A percentile compares a stretch with the other conserved stretches of the same genome.
phyloP scores from a whole-genome alignment of 2,797 vertebrate genomes.

The Ctenochaetus hawaiiensis region DNA sequence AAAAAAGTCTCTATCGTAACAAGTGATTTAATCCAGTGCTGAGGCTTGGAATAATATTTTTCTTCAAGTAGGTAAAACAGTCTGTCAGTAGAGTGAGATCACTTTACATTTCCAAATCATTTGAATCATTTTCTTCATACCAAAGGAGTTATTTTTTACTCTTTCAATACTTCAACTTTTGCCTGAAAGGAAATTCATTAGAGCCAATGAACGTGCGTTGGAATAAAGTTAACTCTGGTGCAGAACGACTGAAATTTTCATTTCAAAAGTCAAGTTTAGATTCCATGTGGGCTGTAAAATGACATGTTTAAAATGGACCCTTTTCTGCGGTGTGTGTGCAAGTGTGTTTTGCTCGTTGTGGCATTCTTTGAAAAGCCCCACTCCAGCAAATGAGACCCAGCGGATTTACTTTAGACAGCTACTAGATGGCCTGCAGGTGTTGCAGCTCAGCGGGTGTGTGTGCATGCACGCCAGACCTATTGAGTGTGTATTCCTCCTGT shows the following conservation, averaged over 20 bases:
- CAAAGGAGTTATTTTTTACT: slow-evolving; percentile 7
- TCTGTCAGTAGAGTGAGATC: slow-evolving; percentile 56
- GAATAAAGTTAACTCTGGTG: slow-evolving; percentile 30
- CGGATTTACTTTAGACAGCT: slow-evolving; percentile 72
- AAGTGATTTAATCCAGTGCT: slow-evolving; percentile 73
- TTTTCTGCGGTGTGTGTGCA: slow-evolving; percentile 37
- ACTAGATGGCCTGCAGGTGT: slow-evolving; percentile 79
- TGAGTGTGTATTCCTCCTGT: slow-evolving; percentile 29
- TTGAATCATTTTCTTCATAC: slow-evolving; percentile 40
- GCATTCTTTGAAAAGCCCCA: slow-evolving; percentile 63
- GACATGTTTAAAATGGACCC: slow-evolving; percentile 52
- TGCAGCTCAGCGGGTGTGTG: slow-evolving; percentile 59
- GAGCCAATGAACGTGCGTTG: slow-evolving; percentile 14
- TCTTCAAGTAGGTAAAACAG: slow-evolving; percentile 65
- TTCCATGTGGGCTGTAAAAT: slow-evolving; percentile 30
- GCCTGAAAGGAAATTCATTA: slow-evolving; percentile 42
- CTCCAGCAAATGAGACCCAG: slow-evolving; percentile 71
- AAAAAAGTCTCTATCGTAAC: slow-evolving; percentile 33
- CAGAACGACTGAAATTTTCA: slow-evolving; percentile 18
- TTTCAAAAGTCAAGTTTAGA: slow-evolving; percentile 17
- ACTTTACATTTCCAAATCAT: slow-evolving; percentile 59
- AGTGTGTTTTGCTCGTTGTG: slow-evolving; percentile 48
- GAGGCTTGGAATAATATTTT: slow-evolving; percentile 75
- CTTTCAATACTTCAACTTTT: slow-evolving; percentile 16
- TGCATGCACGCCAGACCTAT: slow-evolving; percentile 1